These are phyloP conservation scores for Dryas iulia DNA, from an alignment of 1,140 invertebrate species.

Conservation along the genomic window DNA sequence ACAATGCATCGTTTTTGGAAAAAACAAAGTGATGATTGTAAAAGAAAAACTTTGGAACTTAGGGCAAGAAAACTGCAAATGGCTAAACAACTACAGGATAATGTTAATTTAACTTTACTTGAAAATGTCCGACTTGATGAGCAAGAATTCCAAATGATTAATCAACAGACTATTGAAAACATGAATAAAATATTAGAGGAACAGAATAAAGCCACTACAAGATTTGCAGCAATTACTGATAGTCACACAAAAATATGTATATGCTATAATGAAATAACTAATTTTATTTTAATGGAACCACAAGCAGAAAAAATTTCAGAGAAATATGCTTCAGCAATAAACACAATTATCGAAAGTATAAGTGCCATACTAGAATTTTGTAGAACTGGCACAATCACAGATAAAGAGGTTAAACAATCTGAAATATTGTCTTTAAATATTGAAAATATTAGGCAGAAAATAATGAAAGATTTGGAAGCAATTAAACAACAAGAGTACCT, in stretches of 20 bases:
- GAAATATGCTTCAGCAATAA: slow-evolving; percentile 56
- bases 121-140: slow-evolving; percentile 66
- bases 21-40: slow-evolving; percentile 66
- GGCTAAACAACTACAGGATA: slow-evolving; percentile 64
- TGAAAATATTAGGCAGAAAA: slow-evolving; percentile 59
- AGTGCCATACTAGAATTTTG: slow-evolving; percentile 79
- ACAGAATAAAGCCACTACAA: slow-evolving; percentile 65
- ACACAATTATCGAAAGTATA: slow-evolving; percentile 66
- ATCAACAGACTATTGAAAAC: slow-evolving; percentile 65
- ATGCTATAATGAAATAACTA: slow-evolving; percentile 66
- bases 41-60: slow-evolving; percentile 54
- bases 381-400: slow-evolving; percentile 69
- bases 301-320: slow-evolving; percentile 49
- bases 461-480: slow-evolving; percentile 51
- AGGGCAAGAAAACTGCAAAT: slow-evolving; percentile 65
- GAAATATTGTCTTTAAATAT: slow-evolving; percentile 61
- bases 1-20: slow-evolving; percentile 59
- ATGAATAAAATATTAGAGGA: slow-evolving; percentile 74
- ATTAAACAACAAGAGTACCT: slow-evolving; percentile 46
- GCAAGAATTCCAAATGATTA: slow-evolving; percentile 59
- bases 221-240: slow-evolving; percentile 63
- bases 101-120: slow-evolving; percentile 64
- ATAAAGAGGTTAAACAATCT: slow-evolving; percentile 78
- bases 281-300: slow-evolving; percentile 51
- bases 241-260: slow-evolving; percentile 67